phyloP scores from a whole-genome alignment of 2,888 invertebrate genomes.

The Hyles lineata region DNA sequence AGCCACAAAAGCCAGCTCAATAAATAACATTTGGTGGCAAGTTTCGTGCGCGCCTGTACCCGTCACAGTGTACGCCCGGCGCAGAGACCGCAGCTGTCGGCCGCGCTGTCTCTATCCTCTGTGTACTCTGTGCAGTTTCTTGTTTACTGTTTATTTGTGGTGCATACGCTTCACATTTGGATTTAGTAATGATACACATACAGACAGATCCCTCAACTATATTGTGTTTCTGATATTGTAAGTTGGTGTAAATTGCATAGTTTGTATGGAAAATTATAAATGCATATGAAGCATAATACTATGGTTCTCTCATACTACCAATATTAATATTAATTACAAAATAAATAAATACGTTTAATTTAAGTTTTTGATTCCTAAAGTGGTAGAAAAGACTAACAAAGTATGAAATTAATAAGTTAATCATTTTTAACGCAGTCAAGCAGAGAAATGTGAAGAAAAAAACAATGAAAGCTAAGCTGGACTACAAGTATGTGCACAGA shows the following conservation, averaged over 20 bases:
- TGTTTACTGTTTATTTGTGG: conserved; percentile 17
- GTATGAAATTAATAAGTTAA: too few species aligned
- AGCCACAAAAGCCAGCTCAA: background rate
- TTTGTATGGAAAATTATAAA: too few species aligned
- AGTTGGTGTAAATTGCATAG: too few species aligned
- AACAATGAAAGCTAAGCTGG: background rate
- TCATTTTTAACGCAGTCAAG: too few species aligned
- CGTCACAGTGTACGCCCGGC: conserved; percentile 14
- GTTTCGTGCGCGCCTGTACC: conserved; percentile 10
- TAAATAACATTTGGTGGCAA: conserved; percentile 9
- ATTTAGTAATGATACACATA: conserved; percentile 8
- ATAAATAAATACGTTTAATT: too few species aligned
- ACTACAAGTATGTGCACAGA: background rate
- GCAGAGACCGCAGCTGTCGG: conserved; percentile 10
- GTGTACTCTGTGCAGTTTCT: background rate
- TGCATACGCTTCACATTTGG: conserved; percentile 12
- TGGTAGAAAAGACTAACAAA: too few species aligned
- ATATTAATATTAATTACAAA: too few species aligned
- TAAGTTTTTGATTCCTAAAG: too few species aligned
- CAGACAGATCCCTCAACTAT: background rate
- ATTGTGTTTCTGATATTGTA: too few species aligned
- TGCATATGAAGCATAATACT: too few species aligned
- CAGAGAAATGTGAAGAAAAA: too few species aligned
- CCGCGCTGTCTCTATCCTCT: background rate
- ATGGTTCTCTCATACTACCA: too few species aligned